Evolutionary conservation across 37 sponge, comb jelly and placozoan genomes (phyloP).

Genomic region (Dysidea cf. avara): DNA sequence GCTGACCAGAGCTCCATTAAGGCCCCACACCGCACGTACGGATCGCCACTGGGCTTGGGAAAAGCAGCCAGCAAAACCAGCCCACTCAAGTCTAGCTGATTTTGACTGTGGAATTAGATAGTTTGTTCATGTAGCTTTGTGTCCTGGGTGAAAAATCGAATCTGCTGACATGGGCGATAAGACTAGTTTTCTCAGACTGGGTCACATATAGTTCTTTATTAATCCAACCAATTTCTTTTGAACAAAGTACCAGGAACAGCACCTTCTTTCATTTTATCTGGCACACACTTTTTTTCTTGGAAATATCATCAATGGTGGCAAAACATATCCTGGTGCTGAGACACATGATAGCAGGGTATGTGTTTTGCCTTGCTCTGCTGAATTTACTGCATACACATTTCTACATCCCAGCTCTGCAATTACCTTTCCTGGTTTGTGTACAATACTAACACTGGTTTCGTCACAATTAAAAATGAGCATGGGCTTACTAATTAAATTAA

Average conservation of each 20-base stretch:
- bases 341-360: constrained; percentile 49
- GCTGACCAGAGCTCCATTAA: no score
- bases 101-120: no score
- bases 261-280: constrained; percentile 23
- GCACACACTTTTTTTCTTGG: constrained; percentile 36
- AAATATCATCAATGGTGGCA: constrained; percentile 53
- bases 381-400: constrained; percentile 34
- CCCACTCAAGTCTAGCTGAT: no score
- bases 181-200: no score
- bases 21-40: no score
- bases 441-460: constrained; percentile 32
- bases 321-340: constrained; percentile 26
- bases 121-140: no score
- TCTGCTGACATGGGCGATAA: no score
- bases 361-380: constrained; percentile 42
- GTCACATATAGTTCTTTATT: constrained; percentile 15
- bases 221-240: constrained; percentile 53
- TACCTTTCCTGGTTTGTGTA: constrained; percentile 37
- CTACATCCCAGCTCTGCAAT: not conserved
- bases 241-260: constrained; percentile 19
- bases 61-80: no score
- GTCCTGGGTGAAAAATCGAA: no score
- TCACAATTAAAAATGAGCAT: constrained; percentile 47
- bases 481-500: constrained; percentile 35
- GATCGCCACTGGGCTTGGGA: no score